Conservation (phyloP, 1,140 invertebrate species). For the Geopemphigus sp. region DNA sequence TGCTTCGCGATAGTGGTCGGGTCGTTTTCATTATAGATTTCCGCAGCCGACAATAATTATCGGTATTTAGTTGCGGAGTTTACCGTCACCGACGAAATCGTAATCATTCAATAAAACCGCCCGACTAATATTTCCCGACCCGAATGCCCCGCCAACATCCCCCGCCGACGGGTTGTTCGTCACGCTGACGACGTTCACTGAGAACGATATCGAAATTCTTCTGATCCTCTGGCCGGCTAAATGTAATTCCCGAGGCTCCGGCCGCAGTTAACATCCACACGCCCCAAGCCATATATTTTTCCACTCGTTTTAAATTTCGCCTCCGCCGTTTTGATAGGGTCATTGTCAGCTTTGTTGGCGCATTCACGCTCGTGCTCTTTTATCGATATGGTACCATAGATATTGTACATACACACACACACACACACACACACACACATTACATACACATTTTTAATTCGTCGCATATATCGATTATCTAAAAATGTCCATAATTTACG, state of each 20-base stretch:
- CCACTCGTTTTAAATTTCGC: neutral
- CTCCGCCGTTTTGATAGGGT: too few species aligned
- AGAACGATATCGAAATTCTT: slow-evolving; percentile 37
- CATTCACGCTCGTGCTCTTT: too few species aligned
- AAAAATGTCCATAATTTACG: too few species aligned
- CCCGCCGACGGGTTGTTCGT: neutral
- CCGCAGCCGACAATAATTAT: slow-evolving; percentile 3
- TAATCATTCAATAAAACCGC: slow-evolving; percentile 34
- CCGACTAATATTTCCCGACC: slow-evolving; percentile 17
- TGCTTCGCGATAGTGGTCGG: neutral
- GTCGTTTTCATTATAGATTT: slow-evolving; percentile 1
- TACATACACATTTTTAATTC: too few species aligned
- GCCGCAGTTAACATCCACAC: neutral
- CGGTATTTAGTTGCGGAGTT: slow-evolving; percentile 28
- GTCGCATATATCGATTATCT: too few species aligned
- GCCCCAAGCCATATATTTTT: neutral
- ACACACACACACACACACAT: too few species aligned
- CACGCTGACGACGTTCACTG: neutral
- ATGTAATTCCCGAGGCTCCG: neutral
- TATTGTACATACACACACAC: too few species aligned
- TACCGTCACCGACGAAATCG: neutral
- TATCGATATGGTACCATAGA: too few species aligned
- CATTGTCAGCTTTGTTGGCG: too few species aligned
- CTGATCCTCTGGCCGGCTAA: neutral
- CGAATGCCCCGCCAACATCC: neutral